phyloP scores from a whole-genome alignment of 1,140 invertebrate species.

The Thaumatotibia leucotreta region DNA sequence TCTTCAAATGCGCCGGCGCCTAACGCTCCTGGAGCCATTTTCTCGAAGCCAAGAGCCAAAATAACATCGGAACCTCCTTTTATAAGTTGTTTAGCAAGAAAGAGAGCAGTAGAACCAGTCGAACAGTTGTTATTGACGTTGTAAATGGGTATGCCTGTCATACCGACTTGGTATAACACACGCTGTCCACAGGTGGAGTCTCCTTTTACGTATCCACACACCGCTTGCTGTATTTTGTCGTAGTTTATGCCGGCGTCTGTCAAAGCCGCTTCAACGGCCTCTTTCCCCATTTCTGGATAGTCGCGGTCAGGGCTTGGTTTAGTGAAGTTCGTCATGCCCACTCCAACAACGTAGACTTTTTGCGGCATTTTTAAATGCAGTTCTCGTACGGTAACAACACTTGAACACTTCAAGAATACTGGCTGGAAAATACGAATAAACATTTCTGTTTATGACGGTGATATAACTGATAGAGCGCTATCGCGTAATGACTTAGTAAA shows the following conservation, averaged over 20 bases:
- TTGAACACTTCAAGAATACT: background rate
- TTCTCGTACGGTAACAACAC: background rate
- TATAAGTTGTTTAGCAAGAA: conserved; percentile 93
- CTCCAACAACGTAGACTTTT: conserved; percentile 94
- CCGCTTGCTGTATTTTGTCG: conserved; percentile 89
- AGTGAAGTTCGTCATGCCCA: conserved; percentile 94
- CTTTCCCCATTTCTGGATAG: conserved; percentile 96
- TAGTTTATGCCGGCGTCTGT: conserved; percentile 91
- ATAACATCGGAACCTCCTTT: conserved; percentile 92
- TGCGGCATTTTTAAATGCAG: conserved; percentile 49
- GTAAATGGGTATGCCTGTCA: conserved; percentile 97
- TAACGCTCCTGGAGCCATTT: conserved; percentile 97
- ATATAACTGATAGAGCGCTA: background rate
- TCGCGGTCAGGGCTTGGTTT: conserved; percentile 93
- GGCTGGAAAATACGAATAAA: background rate
- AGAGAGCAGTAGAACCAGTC: conserved; percentile 94
- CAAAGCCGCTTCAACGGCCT: conserved; percentile 93
- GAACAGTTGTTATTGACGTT: conserved; percentile 99
- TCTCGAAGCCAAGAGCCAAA: conserved; percentile 97
- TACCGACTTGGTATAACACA: conserved; percentile 94
- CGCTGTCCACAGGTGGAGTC: conserved; percentile 98
- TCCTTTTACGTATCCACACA: conserved; percentile 96
- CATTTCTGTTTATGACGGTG: background rate
- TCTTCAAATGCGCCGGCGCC: conserved; percentile 86
- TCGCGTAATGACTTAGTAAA: background rate